Evolutionary conservation across 23 tunicate species (phyloP).

Genomic region (Botrylloides violaceus): DNA sequence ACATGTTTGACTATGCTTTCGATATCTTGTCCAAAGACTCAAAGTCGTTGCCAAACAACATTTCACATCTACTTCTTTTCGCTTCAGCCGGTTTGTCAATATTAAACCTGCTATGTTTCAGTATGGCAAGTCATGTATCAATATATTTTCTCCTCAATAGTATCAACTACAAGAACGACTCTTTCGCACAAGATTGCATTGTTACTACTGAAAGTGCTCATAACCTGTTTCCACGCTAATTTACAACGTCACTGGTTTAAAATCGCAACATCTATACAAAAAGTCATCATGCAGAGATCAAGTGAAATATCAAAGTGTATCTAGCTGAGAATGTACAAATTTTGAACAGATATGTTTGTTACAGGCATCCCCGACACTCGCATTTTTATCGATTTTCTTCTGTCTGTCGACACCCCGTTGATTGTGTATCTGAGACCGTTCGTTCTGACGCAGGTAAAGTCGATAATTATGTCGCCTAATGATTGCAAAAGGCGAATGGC

Average conservation of each 20-base stretch:
- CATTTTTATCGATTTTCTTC: constrained; percentile 36
- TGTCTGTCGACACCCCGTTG: constrained; percentile 67
- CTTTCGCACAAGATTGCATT: constrained; percentile 18
- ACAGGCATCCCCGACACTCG: constrained; percentile 41
- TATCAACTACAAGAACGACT: constrained; percentile 17
- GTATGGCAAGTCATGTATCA: neutral
- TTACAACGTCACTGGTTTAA: constrained; percentile 46
- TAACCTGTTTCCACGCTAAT: constrained; percentile 59
- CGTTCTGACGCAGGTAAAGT: constrained; percentile 47
- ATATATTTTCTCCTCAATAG: neutral
- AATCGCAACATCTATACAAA: constrained; percentile 29
- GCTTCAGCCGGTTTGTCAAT: constrained; percentile 30
- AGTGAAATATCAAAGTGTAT: neutral
- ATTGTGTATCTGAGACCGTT: constrained; percentile 44
- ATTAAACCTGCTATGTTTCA: neutral
- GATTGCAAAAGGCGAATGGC: no score
- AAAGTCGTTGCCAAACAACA: neutral
- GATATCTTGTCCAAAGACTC: constrained; percentile 20
- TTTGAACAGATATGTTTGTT: neutral
- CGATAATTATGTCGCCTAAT: neutral
- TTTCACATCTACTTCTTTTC: constrained; percentile 28
- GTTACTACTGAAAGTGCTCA: constrained; percentile 35
- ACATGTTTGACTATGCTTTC: constrained; percentile 25
- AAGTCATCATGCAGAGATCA: constrained; percentile 17
- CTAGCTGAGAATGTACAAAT: neutral